phyloP scores from a whole-genome alignment of 2,888 invertebrate species.

The Ellobium chinense region DNA sequence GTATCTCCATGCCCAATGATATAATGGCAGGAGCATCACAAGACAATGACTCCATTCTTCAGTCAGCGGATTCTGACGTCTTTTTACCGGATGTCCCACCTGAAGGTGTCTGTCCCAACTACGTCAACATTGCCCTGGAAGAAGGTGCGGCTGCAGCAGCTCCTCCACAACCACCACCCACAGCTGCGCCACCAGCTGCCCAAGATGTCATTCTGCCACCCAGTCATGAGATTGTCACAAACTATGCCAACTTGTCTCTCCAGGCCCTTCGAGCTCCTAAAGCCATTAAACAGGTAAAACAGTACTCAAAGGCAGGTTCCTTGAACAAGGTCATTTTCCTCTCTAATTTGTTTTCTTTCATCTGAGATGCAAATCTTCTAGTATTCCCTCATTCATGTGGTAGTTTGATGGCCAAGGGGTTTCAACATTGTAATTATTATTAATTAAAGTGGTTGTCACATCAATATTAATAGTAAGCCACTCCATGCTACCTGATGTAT shows the following conservation, averaged over 20 bases:
- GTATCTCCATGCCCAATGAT: conserved; percentile 50
- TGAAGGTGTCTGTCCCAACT: conserved; percentile 55
- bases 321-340: too few species aligned
- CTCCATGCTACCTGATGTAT: too few species aligned
- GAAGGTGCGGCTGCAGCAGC: conserved; percentile 49
- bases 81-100: conserved; percentile 54
- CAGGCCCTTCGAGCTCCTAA: conserved; percentile 18
- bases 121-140: conserved; percentile 64
- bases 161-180: not conserved
- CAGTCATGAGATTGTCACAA: conserved; percentile 25
- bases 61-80: conserved; percentile 61
- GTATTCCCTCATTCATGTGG: too few species aligned
- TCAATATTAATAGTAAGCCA: too few species aligned
- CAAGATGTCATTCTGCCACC: conserved; percentile 38
- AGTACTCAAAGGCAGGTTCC: too few species aligned
- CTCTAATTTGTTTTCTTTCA: too few species aligned
- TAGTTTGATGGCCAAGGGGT: too few species aligned
- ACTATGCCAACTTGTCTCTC: conserved; percentile 50
- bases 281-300: conserved; percentile 28
- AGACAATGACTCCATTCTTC: conserved; percentile 41
- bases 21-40: conserved; percentile 38
- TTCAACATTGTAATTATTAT: too few species aligned
- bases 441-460: too few species aligned
- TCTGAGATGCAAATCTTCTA: too few species aligned
- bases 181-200: not conserved